A percentile compares a stretch with the other conserved stretches of the same genome.
These are phyloP conservation scores for Malurus elegans DNA, from an alignment of 2,113 vertebrate genomes.

Conservation along the genomic window DNA sequence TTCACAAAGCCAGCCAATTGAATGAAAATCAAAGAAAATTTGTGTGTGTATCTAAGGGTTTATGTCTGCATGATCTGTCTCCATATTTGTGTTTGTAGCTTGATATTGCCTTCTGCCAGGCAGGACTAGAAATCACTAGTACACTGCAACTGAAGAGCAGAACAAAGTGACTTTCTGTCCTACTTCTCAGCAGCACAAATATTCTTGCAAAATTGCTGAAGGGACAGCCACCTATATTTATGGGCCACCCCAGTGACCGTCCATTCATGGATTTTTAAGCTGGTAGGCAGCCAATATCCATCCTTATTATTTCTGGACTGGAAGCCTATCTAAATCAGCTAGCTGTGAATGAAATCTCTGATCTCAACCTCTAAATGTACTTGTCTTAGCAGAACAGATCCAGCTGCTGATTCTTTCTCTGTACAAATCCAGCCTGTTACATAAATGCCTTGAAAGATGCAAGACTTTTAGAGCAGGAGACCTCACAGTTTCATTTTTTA, in stretches of 20 bases:
- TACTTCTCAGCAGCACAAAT: background rate
- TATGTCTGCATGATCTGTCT: background rate
- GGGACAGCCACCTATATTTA: background rate
- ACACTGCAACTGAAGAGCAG: background rate
- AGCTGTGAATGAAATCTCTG: background rate
- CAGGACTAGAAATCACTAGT: background rate
- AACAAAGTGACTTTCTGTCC: background rate
- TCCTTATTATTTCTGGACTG: background rate
- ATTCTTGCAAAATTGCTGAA: background rate
- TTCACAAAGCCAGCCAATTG: background rate
- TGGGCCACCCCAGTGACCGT: accelerated
- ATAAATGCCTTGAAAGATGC: background rate
- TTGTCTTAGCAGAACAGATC: background rate
- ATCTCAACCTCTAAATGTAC: background rate
- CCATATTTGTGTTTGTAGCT: accelerated
- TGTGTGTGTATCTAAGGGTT: background rate
- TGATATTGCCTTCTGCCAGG: background rate
- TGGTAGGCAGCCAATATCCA: background rate
- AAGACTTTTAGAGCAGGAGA: background rate
- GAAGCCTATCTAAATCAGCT: background rate
- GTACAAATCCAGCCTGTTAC: background rate
- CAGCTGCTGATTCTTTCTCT: background rate
- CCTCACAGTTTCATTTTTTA: background rate
- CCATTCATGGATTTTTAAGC: background rate
- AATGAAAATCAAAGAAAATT: background rate